Base-by-base conservation (phyloP, 1,140 invertebrate species). In the Lepidostoma basale region DNA sequence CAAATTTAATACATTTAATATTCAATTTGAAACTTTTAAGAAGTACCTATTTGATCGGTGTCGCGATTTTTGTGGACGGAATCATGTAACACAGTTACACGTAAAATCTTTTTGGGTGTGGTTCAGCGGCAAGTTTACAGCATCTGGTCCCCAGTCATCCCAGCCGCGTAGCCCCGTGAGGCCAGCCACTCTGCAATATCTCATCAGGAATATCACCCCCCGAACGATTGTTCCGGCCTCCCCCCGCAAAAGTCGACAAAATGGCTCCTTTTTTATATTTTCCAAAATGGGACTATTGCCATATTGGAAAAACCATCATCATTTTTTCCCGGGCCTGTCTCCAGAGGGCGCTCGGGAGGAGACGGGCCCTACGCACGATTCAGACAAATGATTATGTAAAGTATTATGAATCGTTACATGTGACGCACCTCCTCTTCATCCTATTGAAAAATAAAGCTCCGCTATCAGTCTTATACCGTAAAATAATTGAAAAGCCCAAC, bases 221-320 rank as follows among this genome's bases (percentile, higher is more conserved):
- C 20, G 63, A 67, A 59, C 70, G 67, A 73, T 73, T 73, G 70
- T 73, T 73, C 56, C 67, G 54, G 45, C 60, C 59, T 9, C 40
- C 40, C 49, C 18, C 60, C 28, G 20, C 22, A 20, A 22, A 30
- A 9, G 36, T 40, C 39, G 42, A n/a, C 33, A 16, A 59, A 59
- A 40, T 45, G 42, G 30, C 33, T 36, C 52, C 56, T 67, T 42
- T 73, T 73, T 73, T 67, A 69, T 67, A 69, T 73, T 73, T 73
- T 69, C 54, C 67, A 73, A 73, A 73, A 73, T 73, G 70, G 70
- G 67, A 73, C 70, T 69, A 73, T 73, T 69, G 70, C 67, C 67
- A 73, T 73, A 73, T 73, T 73, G 70, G 70, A 73, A 73, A 73
- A 73, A 47, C 67, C 70, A 73, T 73, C 67, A 73, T 73, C 70